A percentile compares a stretch with the other conserved stretches of the same genome.
Evolutionary conservation across 1,140 invertebrate genomes (phyloP).

Genomic region (Samia ricini): DNA sequence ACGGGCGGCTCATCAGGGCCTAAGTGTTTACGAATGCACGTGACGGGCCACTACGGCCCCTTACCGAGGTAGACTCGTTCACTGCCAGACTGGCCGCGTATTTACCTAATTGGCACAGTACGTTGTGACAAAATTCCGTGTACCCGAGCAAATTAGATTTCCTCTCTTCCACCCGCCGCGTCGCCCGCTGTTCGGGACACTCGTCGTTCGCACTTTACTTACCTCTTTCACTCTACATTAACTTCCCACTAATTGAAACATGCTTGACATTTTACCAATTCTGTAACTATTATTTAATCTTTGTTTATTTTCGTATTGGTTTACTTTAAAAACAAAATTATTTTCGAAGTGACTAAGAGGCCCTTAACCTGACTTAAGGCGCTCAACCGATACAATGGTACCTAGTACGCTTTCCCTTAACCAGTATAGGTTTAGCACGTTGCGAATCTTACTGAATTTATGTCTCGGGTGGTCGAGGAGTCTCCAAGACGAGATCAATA

Average conservation of each 20-base stretch:
- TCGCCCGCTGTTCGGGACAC: constrained; percentile 25
- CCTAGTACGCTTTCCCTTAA: too few relatives aligned
- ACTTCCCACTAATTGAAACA: constrained; percentile 59
- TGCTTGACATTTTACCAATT: constrained; percentile 45
- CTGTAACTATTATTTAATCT: constrained; percentile 24
- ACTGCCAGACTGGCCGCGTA: constrained; percentile 37
- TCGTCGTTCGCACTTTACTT: constrained; percentile 49
- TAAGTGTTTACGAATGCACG: constrained; percentile 57
- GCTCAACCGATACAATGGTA: too few relatives aligned
- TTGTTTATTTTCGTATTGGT: not conserved
- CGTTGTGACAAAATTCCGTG: constrained; percentile 65
- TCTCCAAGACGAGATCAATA: too few relatives aligned
- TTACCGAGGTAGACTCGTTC: constrained; percentile 18
- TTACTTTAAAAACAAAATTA: constrained; percentile 25
- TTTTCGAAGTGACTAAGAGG: too few relatives aligned
- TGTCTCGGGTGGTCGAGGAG: too few relatives aligned
- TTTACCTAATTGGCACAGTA: constrained; percentile 69
- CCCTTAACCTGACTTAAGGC: too few relatives aligned
- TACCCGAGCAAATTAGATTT: constrained; percentile 63
- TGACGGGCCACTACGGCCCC: constrained; percentile 27
- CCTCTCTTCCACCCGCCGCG: constrained; percentile 31
- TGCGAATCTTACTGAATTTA: too few relatives aligned
- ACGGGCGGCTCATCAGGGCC: constrained; percentile 44
- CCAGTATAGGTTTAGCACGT: too few relatives aligned
- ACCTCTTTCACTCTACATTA: constrained; percentile 67